A percentile compares a stretch with the other conserved stretches of the same genome.
Evolutionary conservation across 2,888 invertebrate genomes (phyloP).

Genomic region (Yponomeuta plumbellus): DNA sequence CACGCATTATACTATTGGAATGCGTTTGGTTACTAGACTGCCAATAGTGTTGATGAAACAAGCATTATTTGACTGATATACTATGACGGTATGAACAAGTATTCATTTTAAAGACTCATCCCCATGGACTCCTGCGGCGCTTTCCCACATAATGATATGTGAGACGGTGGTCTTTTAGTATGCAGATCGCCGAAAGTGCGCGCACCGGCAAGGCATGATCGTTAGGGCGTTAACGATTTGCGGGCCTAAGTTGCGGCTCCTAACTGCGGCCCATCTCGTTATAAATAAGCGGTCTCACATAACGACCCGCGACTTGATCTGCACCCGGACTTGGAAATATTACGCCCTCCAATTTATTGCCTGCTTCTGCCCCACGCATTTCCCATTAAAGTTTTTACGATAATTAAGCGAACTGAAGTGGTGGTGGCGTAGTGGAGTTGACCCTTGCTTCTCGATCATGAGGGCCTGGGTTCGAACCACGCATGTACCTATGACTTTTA

Average conservation of each 20-base stretch:
- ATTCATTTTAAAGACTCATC: too few relatives aligned
- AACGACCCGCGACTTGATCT: conserved; percentile 4
- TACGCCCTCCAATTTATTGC: conserved; percentile 5
- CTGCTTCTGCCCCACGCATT: neutral
- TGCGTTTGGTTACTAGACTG: too few relatives aligned
- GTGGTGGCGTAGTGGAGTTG: too few relatives aligned
- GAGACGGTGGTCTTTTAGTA: neutral
- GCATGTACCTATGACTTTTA: too few relatives aligned
- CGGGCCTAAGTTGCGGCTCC: conserved; percentile 23
- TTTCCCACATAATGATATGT: neutral
- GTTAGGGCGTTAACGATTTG: conserved; percentile 28
- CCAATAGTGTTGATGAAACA: too few relatives aligned
- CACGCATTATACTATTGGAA: too few relatives aligned
- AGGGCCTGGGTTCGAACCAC: too few relatives aligned
- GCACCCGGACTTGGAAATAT: conserved; percentile 9
- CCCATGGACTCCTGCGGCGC: neutral
- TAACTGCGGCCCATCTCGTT: conserved; percentile 25
- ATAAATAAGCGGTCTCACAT: conserved; percentile 26
- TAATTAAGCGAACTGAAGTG: neutral
- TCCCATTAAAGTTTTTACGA: neutral
- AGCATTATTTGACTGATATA: too few relatives aligned
- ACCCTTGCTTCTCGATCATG: too few relatives aligned
- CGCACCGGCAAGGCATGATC: conserved; percentile 21
- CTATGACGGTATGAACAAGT: too few relatives aligned
- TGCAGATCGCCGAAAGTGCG: neutral